Base-by-base conservation (phyloP, 1,140 invertebrate genomes). In the Aphelenchoides avenae region DNA sequence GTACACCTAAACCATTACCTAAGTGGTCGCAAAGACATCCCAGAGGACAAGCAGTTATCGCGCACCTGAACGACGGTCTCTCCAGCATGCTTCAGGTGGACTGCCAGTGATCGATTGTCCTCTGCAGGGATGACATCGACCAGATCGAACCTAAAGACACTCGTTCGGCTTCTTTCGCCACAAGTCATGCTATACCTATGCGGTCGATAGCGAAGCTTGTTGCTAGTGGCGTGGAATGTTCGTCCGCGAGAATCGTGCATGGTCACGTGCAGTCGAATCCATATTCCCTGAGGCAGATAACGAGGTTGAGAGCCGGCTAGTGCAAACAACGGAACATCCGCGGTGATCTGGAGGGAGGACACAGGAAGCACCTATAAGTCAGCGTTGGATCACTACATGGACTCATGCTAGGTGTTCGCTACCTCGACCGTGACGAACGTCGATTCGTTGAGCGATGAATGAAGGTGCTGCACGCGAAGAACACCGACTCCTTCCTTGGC, bases 31-130 rank as follows among this genome's bases (percentile, higher is more conserved):
- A n/a, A n/a, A n/a, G n/a, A n/a, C n/a, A n/a, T n/a, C n/a, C n/a
- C n/a, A n/a, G n/a, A n/a, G n/a, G n/a, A n/a, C n/a, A n/a, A n/a
- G n/a, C 41, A 7, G 15, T 15, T 20, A 7, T 15, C 26, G 3
- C 43, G 11, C 13, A 46, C 43, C n/a, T 46, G 29, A 24, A 46
- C 27, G 13, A 46, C 43, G 15, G 43, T 46, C n/a, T 46, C n/a
- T 34, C 43, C 43, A 5, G 24, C 15, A 4, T 24, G n/a, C n/a
- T 46, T 46, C 43, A 46, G 24, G 3, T 46, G 43, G 13, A 26
- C 43, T n/a, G 29, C 43, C 18, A 46, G 34, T 20, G n/a, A 29
- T 36, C 43, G 3, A 31, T 46, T 46, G 43, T 46, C 26, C 13
- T n/a, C 34, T 24, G 3, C 15, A n/a, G 43, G n/a, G 3, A 26